Conservation (phyloP, 2,888 invertebrate genomes). For the Euphydryas editha region DNA sequence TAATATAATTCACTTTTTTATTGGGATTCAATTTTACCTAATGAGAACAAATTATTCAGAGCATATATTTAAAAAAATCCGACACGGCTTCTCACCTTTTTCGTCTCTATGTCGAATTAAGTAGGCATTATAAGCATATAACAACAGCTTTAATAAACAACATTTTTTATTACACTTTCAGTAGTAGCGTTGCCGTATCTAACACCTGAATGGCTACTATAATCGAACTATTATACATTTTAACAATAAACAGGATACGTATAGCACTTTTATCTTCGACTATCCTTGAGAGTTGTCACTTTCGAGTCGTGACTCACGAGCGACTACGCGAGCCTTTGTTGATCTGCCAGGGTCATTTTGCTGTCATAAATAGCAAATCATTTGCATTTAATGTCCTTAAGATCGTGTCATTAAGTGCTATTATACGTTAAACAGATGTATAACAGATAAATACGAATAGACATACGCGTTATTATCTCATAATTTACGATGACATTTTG, state of each 20-base stretch:
- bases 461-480: slow-evolving; percentile 22
- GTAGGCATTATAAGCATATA: neutral
- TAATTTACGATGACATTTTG: slow-evolving; percentile 36
- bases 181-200: neutral
- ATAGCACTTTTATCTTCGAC: slow-evolving; percentile 45
- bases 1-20: neutral
- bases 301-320: slow-evolving; percentile 52
- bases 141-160: neutral
- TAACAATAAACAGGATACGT: slow-evolving; percentile 20
- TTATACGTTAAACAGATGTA: slow-evolving; percentile 23
- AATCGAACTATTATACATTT: slow-evolving; percentile 10
- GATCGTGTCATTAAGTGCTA: slow-evolving; percentile 32
- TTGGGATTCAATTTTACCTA: neutral
- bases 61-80: neutral
- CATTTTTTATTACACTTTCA: neutral
- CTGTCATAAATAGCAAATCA: slow-evolving; percentile 42
- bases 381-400: slow-evolving; percentile 41
- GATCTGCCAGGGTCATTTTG: slow-evolving; percentile 43
- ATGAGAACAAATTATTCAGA: neutral
- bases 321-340: slow-evolving; percentile 44
- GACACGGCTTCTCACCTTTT: neutral
- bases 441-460: slow-evolving; percentile 22
- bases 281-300: slow-evolving; percentile 50
- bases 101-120: neutral
- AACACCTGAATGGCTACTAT: neutral